Conservation (phyloP, 1,140 invertebrate species). For the Dendroctonus valens region DNA sequence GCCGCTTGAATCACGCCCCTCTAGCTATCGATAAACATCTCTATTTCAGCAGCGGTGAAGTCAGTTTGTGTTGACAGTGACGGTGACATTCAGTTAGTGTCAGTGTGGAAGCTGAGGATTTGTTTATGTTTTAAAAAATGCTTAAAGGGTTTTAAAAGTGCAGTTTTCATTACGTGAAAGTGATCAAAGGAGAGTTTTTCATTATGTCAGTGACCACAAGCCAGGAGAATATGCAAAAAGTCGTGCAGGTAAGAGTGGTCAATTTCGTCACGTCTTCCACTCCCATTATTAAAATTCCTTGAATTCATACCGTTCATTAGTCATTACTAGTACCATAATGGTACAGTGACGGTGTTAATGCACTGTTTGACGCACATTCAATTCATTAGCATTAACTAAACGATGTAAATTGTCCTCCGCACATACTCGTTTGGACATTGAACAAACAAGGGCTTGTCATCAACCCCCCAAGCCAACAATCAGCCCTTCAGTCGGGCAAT, state of each 20-base stretch:
- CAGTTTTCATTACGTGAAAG: too few relatives aligned
- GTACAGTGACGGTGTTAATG: background rate
- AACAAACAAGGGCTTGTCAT: background rate
- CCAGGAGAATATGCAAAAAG: conserved; percentile 18
- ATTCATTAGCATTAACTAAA: conserved; percentile 1
- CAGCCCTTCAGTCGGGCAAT: background rate
- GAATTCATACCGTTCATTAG: conserved; percentile 2
- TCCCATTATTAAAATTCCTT: conserved; percentile 13
- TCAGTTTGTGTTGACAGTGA: too few relatives aligned
- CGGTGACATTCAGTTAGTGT: too few relatives aligned
- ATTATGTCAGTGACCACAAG: conserved; percentile 19
- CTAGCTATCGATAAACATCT: too few relatives aligned
- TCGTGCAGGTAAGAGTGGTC: conserved; percentile 12
- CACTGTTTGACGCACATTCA: background rate
- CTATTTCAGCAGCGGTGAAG: too few relatives aligned
- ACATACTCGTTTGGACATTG: background rate
- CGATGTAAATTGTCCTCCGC: background rate
- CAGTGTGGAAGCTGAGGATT: too few relatives aligned
- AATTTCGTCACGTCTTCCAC: conserved; percentile 11
- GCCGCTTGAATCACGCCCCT: too few relatives aligned
- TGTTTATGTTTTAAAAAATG: too few relatives aligned
- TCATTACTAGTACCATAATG: conserved; percentile 8
- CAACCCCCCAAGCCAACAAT: too few relatives aligned
- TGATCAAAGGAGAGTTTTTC: background rate
- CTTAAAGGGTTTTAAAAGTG: too few relatives aligned